Percentiles rank a stretch among this genome's conserved stretches.
Conservation (phyloP, 2,888 invertebrate species). For the Dendrolimus pini region DNA sequence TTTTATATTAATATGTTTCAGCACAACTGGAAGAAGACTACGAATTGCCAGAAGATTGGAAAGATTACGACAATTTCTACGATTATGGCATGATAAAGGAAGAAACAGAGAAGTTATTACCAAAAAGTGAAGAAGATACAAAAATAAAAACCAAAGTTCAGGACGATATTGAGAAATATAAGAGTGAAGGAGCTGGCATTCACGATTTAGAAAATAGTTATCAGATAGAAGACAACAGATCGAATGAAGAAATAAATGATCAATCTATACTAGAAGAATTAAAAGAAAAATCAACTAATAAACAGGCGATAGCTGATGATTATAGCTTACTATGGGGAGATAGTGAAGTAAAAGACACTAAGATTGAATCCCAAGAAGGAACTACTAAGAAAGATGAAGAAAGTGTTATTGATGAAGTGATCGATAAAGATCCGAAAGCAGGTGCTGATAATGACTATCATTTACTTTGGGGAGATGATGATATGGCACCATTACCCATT, state of each 20-base stretch:
- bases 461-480: slow-evolving; percentile 16
- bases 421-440: slow-evolving; percentile 9
- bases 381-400: slow-evolving; percentile 9
- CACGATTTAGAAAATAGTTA: slow-evolving; percentile 26
- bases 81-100: slow-evolving; percentile 11
- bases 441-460: slow-evolving; percentile 16
- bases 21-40: slow-evolving; percentile 16
- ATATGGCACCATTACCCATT: slow-evolving; percentile 14
- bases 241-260: slow-evolving; percentile 12
- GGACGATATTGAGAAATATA: slow-evolving; percentile 15
- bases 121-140: slow-evolving; percentile 12
- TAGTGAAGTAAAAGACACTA: slow-evolving; percentile 4
- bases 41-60: slow-evolving; percentile 11
- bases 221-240: slow-evolving; percentile 50
- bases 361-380: slow-evolving; percentile 8
- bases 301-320: slow-evolving; percentile 1
- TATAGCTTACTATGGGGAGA: slow-evolving; percentile 2
- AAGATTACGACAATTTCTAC: slow-evolving; percentile 17
- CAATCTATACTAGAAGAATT: not conserved
- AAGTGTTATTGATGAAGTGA: slow-evolving; percentile 7
- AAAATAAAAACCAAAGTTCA: slow-evolving; percentile 11
- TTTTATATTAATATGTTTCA: slow-evolving; percentile 16
- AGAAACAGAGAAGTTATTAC: slow-evolving; percentile 8
- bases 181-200: slow-evolving; percentile 8
- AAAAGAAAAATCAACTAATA: not conserved